Evolutionary conservation across 2,113 vertebrate genomes (phyloP).

Genomic region (Calyptommatus sinebrachiatus): DNA sequence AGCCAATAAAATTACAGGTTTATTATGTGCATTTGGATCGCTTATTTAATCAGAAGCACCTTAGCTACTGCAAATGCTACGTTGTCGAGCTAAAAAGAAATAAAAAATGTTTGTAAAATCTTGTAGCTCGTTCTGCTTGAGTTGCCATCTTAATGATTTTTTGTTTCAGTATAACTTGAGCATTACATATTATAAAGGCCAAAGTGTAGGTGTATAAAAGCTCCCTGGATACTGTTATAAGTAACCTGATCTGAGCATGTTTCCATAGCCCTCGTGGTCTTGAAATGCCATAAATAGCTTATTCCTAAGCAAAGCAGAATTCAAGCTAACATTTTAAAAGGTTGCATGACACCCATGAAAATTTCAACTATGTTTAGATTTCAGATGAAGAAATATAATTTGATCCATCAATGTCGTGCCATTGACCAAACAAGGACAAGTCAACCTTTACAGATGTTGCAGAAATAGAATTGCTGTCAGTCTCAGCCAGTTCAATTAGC

Average conservation of each 20-base stretch:
- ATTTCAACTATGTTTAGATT: background rate
- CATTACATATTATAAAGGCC: slow-evolving; percentile 25
- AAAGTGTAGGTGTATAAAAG: slow-evolving; percentile 9
- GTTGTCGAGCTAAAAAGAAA: slow-evolving; percentile 46
- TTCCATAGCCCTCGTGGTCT: background rate
- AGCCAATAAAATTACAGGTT: slow-evolving; percentile 63
- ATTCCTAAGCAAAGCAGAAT: background rate
- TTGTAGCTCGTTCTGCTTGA: slow-evolving; percentile 22
- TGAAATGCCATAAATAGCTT: background rate
- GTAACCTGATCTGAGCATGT: background rate
- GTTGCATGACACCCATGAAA: background rate
- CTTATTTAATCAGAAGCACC: slow-evolving; percentile 57
- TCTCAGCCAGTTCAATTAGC: too few species aligned
- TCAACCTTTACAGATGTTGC: too few species aligned
- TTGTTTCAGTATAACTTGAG: slow-evolving; percentile 41
- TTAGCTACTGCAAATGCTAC: slow-evolving; percentile 14
- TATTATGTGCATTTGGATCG: slow-evolving; percentile 34
- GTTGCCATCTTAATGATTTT: slow-evolving; percentile 40
- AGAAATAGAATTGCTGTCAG: too few species aligned
- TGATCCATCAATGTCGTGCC: background rate
- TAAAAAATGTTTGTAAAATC: slow-evolving; percentile 24
- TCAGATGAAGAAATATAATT: background rate
- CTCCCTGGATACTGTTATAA: background rate
- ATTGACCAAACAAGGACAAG: too few species aligned
- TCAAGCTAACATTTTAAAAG: too few species aligned